phyloP scores from a whole-genome alignment of 2,113 vertebrate genomes.

The Rhizomys pruinosus region DNA sequence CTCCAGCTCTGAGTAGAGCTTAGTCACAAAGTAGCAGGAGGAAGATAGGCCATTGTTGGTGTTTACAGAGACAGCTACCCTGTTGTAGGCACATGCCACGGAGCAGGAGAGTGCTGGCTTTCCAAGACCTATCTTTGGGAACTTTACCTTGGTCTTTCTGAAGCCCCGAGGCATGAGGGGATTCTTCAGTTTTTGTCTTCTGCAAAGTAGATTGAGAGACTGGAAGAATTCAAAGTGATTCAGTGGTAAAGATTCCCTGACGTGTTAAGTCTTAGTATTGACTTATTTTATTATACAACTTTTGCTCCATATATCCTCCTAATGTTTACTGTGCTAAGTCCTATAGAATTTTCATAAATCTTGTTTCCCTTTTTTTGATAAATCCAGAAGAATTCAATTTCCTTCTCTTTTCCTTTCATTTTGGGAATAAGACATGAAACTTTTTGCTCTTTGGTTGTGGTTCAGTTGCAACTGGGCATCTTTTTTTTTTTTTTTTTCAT shows the following conservation, averaged over 20 bases:
- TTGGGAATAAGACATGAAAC: slow-evolving; percentile 42
- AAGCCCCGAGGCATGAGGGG: background rate
- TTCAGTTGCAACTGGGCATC: too few relatives aligned
- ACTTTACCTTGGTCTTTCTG: background rate
- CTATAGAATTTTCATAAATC: slow-evolving; percentile 26
- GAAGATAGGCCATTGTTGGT: background rate
- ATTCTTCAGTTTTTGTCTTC: background rate
- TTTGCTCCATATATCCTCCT: slow-evolving; percentile 32
- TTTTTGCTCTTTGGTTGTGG: background rate
- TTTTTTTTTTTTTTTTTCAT: too few relatives aligned
- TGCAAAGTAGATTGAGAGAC: background rate
- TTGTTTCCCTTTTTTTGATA: background rate
- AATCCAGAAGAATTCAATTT: background rate
- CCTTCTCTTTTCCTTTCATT: slow-evolving; percentile 42
- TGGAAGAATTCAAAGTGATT: slow-evolving; percentile 29
- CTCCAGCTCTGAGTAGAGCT: background rate
- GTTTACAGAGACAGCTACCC: too few relatives aligned
- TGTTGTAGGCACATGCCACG: background rate
- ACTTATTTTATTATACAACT: slow-evolving; percentile 54
- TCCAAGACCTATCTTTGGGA: background rate
- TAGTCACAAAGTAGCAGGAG: background rate
- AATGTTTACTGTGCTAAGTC: background rate
- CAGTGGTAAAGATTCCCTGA: background rate
- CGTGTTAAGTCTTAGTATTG: slow-evolving; percentile 3
- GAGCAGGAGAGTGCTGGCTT: background rate